Conservation (phyloP, 2,888 invertebrate genomes). For the Drosophila neutralis region DNA sequence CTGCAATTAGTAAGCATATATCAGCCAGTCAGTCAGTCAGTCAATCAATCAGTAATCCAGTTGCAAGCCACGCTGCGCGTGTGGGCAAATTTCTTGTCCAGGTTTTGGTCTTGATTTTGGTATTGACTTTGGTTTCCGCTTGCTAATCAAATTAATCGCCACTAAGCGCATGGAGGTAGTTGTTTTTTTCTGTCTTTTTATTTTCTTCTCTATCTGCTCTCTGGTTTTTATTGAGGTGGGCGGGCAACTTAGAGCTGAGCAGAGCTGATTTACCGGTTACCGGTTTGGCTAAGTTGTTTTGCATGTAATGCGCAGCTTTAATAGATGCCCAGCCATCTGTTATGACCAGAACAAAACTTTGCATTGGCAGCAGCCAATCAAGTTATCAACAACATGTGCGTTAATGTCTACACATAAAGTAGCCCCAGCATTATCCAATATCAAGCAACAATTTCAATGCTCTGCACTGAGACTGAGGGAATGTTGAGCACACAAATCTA, state of each 20-base stretch:
- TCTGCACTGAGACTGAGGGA: neutral
- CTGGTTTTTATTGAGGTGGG: conserved; percentile 34
- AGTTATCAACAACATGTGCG: conserved; percentile 31
- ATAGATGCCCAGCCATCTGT: conserved; percentile 40
- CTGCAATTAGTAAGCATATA: conserved; percentile 40
- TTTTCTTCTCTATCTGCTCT: neutral
- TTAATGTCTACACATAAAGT: conserved; percentile 20
- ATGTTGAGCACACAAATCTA: neutral
- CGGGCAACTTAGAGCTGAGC: conserved; percentile 25
- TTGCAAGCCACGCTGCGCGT: conserved; percentile 32
- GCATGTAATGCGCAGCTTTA: conserved; percentile 64
- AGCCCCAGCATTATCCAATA: neutral
- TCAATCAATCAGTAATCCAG: conserved; percentile 9
- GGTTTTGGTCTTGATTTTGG: conserved; percentile 24
- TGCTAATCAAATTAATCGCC: conserved; percentile 71
- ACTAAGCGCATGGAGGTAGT: conserved; percentile 30
- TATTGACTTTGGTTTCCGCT: conserved; percentile 57
- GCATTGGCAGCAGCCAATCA: conserved; percentile 26
- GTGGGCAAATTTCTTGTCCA: conserved; percentile 42
- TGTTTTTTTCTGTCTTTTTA: conserved; percentile 13
- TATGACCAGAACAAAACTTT: conserved; percentile 42
- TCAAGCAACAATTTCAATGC: conserved; percentile 4
- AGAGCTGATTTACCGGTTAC: conserved; percentile 51
- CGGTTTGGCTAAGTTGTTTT: conserved; percentile 61
- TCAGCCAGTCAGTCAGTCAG: conserved; percentile 28